Evolutionary conservation across 1,140 invertebrate species (phyloP).

Genomic region (Bombus haemorrhoidalis): DNA sequence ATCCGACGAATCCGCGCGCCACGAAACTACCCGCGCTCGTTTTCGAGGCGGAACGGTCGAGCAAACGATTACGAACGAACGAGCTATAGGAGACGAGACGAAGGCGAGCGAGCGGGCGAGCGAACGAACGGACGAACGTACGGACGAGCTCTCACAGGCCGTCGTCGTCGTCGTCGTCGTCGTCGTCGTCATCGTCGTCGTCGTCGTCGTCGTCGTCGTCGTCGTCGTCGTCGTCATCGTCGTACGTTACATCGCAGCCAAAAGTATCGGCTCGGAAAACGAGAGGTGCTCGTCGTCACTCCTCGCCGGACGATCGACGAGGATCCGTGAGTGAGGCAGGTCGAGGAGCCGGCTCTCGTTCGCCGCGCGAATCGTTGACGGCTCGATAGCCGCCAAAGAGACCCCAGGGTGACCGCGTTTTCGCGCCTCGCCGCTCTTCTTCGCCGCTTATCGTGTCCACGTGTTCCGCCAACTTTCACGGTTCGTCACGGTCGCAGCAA

Average conservation of each 20-base stretch:
- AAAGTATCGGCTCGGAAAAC: conserved; percentile 5
- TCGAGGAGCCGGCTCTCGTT: conserved; percentile 10
- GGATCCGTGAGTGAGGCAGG: conserved; percentile 39
- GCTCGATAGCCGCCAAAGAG: not conserved
- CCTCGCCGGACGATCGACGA: conserved; percentile 24
- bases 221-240: not conserved
- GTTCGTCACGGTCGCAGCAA: not conserved
- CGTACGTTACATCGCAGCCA: not conserved
- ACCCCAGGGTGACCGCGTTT: not conserved
- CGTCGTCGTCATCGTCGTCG: no score
- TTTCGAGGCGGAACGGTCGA: conserved; percentile 15
- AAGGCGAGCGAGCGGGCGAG: not conserved
- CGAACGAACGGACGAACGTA: conserved; percentile 5
- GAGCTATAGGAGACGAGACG: not conserved
- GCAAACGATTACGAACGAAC: conserved; percentile 15
- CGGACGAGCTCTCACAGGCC: not conserved
- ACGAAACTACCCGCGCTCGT: conserved; percentile 40
- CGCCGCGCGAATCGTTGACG: conserved; percentile 15
- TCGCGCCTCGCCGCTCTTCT: not conserved
- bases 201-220: no score
- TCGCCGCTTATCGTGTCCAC: not conserved
- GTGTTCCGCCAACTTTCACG: not conserved
- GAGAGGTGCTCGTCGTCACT: conserved; percentile 11
- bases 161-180: not conserved
- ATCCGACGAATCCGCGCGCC: conserved; percentile 50